Evolutionary conservation across 2,113 vertebrate genomes (phyloP), one percentile per base, ranked within the genome.

Genomic region (Stigmatopora argus): DNA sequence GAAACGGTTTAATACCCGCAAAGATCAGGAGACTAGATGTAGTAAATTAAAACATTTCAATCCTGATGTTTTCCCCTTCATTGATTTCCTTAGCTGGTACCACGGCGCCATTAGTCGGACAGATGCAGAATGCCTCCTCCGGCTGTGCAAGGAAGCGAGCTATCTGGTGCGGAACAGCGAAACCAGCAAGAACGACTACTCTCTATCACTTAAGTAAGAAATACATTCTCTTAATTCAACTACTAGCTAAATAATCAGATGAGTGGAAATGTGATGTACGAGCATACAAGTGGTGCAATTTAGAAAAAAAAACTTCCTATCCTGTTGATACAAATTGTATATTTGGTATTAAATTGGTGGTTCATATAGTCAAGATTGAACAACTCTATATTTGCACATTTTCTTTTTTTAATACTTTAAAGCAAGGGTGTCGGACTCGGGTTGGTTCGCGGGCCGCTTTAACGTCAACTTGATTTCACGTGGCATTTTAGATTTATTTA

Each of bases 151-250:
- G 83, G 96, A 99, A 82, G 94, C 97, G 83, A 99, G 97, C 80
- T 99, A 99, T 88, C 87, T 99, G 86, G 96, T 99, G 78, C 93
- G 97, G 78, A 96, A 99, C 93, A 98, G 97, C 1, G 96, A 98
- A 89, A 99, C 94, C 90, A 95, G 93, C 93, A 97, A 97, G 89
- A 95, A 97, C 0, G 97, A 97, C 89, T 98, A 94, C 91, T 99
- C 97, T 41, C 94, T 98, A 73, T 99, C 97, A 31, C 92, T 98
- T 71, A 98, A 98, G 97, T 99, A 94, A 97, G 96, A 87, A 44
- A 3, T 6, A 41, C 34, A 31, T 55, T 14, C 10, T 60, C 38
- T 41, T 59, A 17, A 58, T 38, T 41, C 1, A 5, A 17, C 23
- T 23, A 8, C 23, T 17, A 31, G 31, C 14, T 56, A 56, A 31